These are phyloP conservation scores for Tringa solitaria DNA, from an alignment of 2,113 vertebrate genomes.

Conservation along the genomic window DNA sequence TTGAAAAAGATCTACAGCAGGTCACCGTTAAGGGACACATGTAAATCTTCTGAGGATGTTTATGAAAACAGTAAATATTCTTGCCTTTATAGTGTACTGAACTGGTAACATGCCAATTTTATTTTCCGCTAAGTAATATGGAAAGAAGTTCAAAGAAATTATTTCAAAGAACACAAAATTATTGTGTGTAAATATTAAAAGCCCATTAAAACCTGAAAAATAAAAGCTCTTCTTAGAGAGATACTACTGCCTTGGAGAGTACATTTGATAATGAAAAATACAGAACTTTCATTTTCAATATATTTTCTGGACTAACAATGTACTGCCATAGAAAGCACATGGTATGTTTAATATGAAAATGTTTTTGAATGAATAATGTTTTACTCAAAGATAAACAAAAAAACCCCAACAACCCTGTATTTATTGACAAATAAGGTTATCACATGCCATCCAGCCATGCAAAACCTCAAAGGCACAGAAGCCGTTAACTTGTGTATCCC, in stretches of 20 bases:
- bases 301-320: not conserved
- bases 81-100: not conserved
- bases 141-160: not conserved
- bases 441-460: not conserved
- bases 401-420: not conserved
- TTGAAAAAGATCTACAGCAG: not conserved
- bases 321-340: not conserved
- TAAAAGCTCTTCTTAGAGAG: not conserved
- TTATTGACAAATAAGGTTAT: not conserved
- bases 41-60: not conserved
- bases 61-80: slow-evolving; percentile 9
- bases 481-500: not conserved
- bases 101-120: not conserved
- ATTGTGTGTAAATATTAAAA: not conserved
- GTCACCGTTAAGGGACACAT: not conserved
- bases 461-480: not conserved
- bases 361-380: not conserved
- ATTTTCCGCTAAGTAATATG: not conserved
- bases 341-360: not conserved
- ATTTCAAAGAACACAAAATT: not conserved
- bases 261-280: not conserved
- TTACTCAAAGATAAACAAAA: not conserved
- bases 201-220: not conserved
- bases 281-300: not conserved
- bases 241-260: not conserved